These are phyloP conservation scores for Acanthurus lineatus DNA, from an alignment of 2,797 vertebrate genomes.

Conservation along the genomic window DNA sequence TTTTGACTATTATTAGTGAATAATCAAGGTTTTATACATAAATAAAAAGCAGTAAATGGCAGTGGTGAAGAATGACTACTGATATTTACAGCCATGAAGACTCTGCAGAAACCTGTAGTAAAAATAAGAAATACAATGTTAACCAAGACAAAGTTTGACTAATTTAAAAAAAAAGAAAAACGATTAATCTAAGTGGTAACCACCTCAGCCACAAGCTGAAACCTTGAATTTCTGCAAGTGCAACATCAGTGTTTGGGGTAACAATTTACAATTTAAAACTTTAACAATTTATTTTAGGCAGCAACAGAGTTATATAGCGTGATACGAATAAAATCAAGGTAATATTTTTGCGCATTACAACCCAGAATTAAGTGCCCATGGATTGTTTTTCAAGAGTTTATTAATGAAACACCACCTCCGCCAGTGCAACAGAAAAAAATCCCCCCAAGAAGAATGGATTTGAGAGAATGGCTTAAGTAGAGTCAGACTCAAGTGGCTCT, in stretches of 20 bases:
- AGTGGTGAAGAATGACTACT: background rate
- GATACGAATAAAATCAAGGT: too few relatives aligned
- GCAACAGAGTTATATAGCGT: too few relatives aligned
- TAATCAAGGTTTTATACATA: background rate
- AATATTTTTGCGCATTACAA: too few relatives aligned
- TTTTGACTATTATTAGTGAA: background rate
- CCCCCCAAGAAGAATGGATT: too few relatives aligned
- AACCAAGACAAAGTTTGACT: background rate
- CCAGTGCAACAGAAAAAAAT: too few relatives aligned
- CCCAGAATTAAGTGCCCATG: too few relatives aligned
- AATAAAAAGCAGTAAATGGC: background rate
- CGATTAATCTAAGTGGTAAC: background rate
- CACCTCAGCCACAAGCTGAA: background rate
- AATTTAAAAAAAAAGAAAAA: background rate
- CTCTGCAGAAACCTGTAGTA: background rate
- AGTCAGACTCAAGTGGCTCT: too few relatives aligned
- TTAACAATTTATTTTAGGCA: too few relatives aligned
- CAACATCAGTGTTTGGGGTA: background rate
- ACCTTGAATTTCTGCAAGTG: background rate
- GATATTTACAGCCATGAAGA: background rate
- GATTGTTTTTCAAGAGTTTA: too few relatives aligned
- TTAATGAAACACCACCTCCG: too few relatives aligned
- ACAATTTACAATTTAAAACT: too few relatives aligned
- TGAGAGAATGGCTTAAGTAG: too few relatives aligned
- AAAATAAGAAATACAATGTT: background rate